Evolutionary conservation across 2,113 vertebrate species (phyloP).

Genomic region (Gymnogyps californianus): DNA sequence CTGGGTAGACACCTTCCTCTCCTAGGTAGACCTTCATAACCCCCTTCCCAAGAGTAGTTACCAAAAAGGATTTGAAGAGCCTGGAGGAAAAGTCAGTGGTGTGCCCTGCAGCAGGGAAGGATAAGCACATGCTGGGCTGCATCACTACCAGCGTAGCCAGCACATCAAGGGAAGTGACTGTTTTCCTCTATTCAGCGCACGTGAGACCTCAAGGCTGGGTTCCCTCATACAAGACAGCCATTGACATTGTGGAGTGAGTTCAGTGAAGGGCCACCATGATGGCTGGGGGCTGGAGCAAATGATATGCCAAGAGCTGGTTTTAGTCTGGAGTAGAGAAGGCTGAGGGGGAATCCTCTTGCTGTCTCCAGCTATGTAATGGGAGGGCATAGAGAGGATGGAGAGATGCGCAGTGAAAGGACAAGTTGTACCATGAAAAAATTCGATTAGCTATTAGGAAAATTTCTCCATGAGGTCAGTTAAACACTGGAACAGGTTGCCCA

Average conservation of each 20-base stretch:
- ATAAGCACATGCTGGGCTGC: not conserved
- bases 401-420: not conserved
- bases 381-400: not conserved
- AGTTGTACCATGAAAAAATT: not conserved
- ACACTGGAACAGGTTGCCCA: not conserved
- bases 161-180: not conserved
- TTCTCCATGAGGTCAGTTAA: not conserved
- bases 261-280: not conserved
- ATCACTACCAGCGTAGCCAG: fast-evolving
- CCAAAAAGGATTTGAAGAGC: not conserved
- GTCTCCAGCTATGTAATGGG: not conserved
- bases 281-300: not conserved
- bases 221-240: not conserved
- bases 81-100: fast-evolving
- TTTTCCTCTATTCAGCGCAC: not conserved
- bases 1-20: not conserved
- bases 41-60: not conserved
- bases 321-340: not conserved
- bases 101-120: not conserved
- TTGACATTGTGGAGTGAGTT: not conserved
- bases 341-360: not conserved
- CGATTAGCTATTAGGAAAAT: not conserved
- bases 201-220: not conserved
- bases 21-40: not conserved
- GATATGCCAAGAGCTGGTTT: not conserved